Base-by-base conservation (phyloP, 1,140 invertebrate species). In the Bombus impatiens region DNA sequence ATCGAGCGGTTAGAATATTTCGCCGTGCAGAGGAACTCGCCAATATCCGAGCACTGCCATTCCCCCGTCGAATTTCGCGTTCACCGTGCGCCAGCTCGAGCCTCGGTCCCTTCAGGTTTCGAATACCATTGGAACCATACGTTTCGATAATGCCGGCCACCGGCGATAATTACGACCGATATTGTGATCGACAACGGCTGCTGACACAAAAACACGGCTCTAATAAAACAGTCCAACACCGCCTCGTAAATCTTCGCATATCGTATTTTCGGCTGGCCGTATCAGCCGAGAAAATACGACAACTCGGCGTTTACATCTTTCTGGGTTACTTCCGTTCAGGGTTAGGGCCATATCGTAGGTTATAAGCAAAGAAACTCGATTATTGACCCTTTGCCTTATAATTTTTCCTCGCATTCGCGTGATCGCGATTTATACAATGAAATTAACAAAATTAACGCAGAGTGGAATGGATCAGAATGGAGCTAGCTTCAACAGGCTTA, bases 1-100 rank as follows among this genome's bases (percentile, higher is more conserved):
- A 47, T n/a, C 82, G 74, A 83, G 47, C 82, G 74, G 75, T 70
- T 78, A 57, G 82, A 78, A 84, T 84, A 84, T 84, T 84, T 78
- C 28, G 6, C 44, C 25, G 74, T 3, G 18, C 25, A 42, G 82
- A 65, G 72, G 40, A 75, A 65, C 59, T 65, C 70, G 59, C 59
- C 81, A 15, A 67, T 83, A 77, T 83, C 53, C 72, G 35, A 82
- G 37, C 22, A 28, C 44, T 71, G 40, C 15, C 35, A 2, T n/a
- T 12, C 42, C 9, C 37, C 28, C 53, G 57, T n/a, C 57, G 71
- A 76, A 44, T 44, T 82, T 75, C 53, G 18, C 32, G n/a, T 68
- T 42, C 40, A 28, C 35, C 40, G 40, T 28, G 13, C 12, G 28
- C 70, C 32, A 8, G n/a, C n/a, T 25, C 28, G 12, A 13, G 5